phyloP scores from a whole-genome alignment of 1,140 invertebrate genomes.

The Radopholus similis region DNA sequence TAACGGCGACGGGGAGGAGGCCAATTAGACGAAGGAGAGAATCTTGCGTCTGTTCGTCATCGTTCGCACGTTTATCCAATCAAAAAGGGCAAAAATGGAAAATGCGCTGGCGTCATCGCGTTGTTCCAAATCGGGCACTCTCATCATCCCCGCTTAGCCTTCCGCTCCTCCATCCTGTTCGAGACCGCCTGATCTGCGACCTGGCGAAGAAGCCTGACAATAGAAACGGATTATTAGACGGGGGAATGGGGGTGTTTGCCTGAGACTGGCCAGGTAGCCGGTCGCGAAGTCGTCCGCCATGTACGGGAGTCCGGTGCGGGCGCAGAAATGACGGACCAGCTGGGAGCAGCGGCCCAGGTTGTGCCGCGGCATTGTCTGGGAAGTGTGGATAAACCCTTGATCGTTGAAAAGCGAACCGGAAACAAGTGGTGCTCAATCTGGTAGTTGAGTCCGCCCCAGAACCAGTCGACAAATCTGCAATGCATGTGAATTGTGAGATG shows the following conservation, averaged over 20 bases:
- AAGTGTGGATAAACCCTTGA: too few relatives aligned
- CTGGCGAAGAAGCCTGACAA: constrained; percentile 6
- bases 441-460: constrained; percentile 61
- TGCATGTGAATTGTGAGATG: not conserved
- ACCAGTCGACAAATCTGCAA: constrained; percentile 53
- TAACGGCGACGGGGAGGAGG: too few relatives aligned
- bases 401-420: too few relatives aligned
- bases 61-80: too few relatives aligned
- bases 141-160: not conserved
- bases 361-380: constrained; percentile 57
- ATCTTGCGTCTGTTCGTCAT: too few relatives aligned
- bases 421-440: constrained; percentile 61
- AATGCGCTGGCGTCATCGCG: too few relatives aligned
- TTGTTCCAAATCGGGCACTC: too few relatives aligned
- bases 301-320: constrained; percentile 50
- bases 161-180: not conserved
- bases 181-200: not conserved
- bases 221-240: not conserved
- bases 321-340: constrained; percentile 49
- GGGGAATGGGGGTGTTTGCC: not conserved
- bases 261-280: constrained; percentile 38
- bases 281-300: constrained; percentile 53
- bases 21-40: too few relatives aligned
- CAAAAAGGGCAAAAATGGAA: too few relatives aligned
- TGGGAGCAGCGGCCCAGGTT: constrained; percentile 43